Evolutionary conservation across 2,888 invertebrate genomes (phyloP).

Genomic region (Ophioninae sp.): DNA sequence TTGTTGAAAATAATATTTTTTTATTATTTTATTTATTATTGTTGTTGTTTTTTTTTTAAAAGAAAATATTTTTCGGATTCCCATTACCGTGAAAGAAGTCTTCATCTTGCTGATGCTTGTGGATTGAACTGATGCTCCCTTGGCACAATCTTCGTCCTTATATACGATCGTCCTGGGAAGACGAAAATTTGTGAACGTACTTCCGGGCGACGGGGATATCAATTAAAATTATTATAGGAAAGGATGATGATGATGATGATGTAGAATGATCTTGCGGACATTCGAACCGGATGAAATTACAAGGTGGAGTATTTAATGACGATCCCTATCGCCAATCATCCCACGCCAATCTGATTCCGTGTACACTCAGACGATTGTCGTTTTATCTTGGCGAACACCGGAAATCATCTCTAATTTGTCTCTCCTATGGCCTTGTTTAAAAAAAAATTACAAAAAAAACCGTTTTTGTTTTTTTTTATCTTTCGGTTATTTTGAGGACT

Average conservation of each 20-base stretch:
- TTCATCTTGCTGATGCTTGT: constrained; percentile 72
- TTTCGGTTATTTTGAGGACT: background rate
- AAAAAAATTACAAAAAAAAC: background rate
- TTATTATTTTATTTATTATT: no score
- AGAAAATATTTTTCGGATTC: no score
- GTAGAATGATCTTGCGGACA: constrained; percentile 62
- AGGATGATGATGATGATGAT: constrained; percentile 45
- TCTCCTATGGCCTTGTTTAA: constrained; percentile 2
- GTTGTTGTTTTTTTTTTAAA: no score
- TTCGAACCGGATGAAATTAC: constrained; percentile 71
- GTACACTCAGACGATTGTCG: constrained; percentile 62
- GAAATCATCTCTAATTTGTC: constrained; percentile 67
- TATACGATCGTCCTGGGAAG: constrained; percentile 66
- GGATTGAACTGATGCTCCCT: constrained; percentile 68
- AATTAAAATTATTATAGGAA: constrained; percentile 75
- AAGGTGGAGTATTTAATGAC: constrained; percentile 72
- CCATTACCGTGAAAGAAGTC: constrained; percentile 68
- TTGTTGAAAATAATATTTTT: no score
- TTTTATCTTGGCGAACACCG: constrained; percentile 68
- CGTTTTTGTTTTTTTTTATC: background rate
- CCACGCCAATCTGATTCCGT: constrained; percentile 4
- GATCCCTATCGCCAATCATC: constrained; percentile 64
- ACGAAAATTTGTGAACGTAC: constrained; percentile 63
- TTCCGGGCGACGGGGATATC: constrained; percentile 68
- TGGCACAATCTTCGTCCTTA: constrained; percentile 61